Evolutionary conservation across 2,113 vertebrate species (phyloP).

Genomic region (Oryzias javanicus): DNA sequence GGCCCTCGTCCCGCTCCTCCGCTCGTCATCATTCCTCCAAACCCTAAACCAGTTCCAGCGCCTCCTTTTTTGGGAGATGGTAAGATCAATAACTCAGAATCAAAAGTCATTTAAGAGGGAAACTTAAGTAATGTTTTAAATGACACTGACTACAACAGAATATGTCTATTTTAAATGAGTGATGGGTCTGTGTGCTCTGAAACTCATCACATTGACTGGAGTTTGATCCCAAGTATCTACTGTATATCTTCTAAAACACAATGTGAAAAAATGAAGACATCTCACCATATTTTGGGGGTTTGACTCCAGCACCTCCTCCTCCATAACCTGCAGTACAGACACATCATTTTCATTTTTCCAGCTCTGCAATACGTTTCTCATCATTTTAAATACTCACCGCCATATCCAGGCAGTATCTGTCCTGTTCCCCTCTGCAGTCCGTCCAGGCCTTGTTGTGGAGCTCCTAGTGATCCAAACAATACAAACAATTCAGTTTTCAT

Average conservation of each 20-base stretch:
- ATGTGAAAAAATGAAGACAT: background rate
- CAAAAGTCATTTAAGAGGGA: background rate
- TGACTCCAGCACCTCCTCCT: conserved; percentile 38
- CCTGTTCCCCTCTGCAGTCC: conserved; percentile 42
- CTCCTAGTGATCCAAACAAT: conserved; percentile 18
- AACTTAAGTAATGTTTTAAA: background rate
- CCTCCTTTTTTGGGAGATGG: conserved; percentile 21
- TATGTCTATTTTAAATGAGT: background rate
- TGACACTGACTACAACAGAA: background rate
- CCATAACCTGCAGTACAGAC: conserved; percentile 42
- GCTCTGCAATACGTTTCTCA: too few species aligned
- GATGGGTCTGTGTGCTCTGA: too few species aligned
- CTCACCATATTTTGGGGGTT: conserved; percentile 55
- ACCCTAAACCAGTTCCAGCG: conserved; percentile 21
- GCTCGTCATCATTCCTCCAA: background rate
- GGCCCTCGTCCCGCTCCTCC: background rate
- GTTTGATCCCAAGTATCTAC: too few species aligned
- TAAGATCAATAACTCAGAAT: background rate
- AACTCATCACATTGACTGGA: too few species aligned
- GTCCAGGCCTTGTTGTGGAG: conserved; percentile 39
- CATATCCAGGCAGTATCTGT: conserved; percentile 41
- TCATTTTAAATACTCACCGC: conserved; percentile 27
- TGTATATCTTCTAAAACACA: too few species aligned
- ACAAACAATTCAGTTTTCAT: background rate
- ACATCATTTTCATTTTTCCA: background rate